Conservation (phyloP, 2,113 vertebrate genomes). For the Ptilorrhoa leucosticta region DNA sequence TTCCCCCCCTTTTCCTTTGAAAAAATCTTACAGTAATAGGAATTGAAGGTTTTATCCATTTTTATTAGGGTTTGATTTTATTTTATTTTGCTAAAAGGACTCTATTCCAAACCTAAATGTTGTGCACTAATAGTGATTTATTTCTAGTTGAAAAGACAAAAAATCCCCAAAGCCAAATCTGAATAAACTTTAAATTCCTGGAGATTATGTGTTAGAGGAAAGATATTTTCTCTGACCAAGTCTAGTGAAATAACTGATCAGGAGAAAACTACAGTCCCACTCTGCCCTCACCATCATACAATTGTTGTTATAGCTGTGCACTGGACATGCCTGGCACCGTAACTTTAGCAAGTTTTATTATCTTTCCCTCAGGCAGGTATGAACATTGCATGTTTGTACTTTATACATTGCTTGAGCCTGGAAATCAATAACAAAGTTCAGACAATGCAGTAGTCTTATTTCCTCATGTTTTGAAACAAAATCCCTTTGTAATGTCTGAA, state of each 20-base stretch:
- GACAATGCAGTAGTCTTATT: not conserved
- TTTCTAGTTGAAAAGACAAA: not conserved
- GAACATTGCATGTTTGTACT: not conserved
- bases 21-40: not conserved
- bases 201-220: not conserved
- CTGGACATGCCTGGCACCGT: not conserved
- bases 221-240: not conserved
- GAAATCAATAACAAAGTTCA: conserved; percentile 26
- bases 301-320: not conserved
- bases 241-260: not conserved
- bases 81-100: not conserved
- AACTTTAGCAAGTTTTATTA: not conserved
- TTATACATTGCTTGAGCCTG: not conserved
- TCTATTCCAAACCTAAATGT: not conserved
- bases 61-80: not conserved
- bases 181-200: not conserved
- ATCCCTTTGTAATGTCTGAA: not conserved
- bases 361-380: not conserved
- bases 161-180: rapidly evolving
- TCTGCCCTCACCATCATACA: not conserved
- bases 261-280: not conserved
- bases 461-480: conserved; percentile 14
- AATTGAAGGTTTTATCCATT: not conserved
- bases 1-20: rapidly evolving
- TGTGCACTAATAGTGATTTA: not conserved